Evolutionary conservation across 2,888 invertebrate species (phyloP).

Genomic region (Harpalus rubripes): DNA sequence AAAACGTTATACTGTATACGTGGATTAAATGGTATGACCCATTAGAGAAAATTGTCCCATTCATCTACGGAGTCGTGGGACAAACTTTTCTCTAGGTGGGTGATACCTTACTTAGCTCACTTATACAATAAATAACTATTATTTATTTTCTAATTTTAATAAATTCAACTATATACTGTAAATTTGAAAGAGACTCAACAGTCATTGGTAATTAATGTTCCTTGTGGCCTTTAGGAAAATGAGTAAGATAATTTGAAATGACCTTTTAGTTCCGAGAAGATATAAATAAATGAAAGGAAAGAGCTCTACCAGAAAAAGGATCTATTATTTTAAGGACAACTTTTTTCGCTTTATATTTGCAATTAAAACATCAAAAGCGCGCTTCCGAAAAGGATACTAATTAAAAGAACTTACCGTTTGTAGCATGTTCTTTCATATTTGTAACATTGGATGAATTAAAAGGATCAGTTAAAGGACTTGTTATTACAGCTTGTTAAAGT

Average conservation of each 20-base stretch:
- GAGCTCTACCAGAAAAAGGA: neutral
- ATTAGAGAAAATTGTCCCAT: no score
- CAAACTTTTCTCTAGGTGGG: no score
- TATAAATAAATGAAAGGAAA: constrained; percentile 11
- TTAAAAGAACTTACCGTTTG: constrained; percentile 27
- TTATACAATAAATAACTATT: no score
- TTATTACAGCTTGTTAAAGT: constrained; percentile 37
- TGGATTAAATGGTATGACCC: no score
- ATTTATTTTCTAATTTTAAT: no score
- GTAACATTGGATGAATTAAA: constrained; percentile 31
- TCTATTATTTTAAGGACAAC: constrained; percentile 44
- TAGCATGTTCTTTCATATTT: constrained; percentile 29
- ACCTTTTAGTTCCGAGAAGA: neutral
- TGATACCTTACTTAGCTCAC: no score
- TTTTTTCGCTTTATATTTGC: constrained; percentile 29
- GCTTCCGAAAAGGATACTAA: constrained; percentile 16
- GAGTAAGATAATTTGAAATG: neutral
- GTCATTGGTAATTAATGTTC: no score
- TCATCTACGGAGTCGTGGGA: no score
- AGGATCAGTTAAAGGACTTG: constrained; percentile 30
- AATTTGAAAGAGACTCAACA: no score
- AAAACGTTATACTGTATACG: no score
- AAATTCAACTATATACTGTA: no score
- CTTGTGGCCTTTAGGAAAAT: neutral
- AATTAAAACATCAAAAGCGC: constrained; percentile 10